Conservation (phyloP, 2,888 invertebrate species). For the Hanleya hanleyi region DNA sequence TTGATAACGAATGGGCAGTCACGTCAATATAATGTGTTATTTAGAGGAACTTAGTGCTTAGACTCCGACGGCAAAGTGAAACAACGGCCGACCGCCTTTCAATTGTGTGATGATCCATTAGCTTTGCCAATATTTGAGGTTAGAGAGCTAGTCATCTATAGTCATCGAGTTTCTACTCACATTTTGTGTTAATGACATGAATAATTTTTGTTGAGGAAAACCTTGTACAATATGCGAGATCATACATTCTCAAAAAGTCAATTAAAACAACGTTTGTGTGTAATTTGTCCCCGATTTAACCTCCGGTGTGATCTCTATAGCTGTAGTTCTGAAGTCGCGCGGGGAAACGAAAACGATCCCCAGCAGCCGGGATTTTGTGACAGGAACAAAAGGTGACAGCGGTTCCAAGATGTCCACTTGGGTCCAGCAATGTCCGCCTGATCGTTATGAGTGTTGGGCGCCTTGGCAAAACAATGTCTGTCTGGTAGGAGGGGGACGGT, state of each 20-base stretch:
- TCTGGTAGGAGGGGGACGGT: background rate
- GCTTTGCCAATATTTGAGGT: background rate
- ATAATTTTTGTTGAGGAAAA: background rate
- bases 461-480: background rate
- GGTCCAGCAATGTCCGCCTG: background rate
- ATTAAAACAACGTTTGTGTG: background rate
- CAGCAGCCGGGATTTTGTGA: no score
- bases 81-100: background rate
- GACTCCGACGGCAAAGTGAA: background rate
- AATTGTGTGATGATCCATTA: background rate
- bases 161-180: background rate
- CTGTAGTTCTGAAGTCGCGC: no score
- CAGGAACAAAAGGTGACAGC: no score
- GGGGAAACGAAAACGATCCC: no score
- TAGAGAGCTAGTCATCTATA: background rate
- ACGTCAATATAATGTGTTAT: conserved; percentile 4
- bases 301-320: no score
- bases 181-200: background rate
- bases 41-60: background rate
- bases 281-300: no score
- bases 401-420: background rate
- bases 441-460: background rate
- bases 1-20: background rate
- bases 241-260: background rate
- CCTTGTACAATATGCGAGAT: background rate